A percentile compares a stretch with the other conserved stretches of the same genome.
Conservation (phyloP, 2,888 invertebrate species). For the Allacma fusca region DNA sequence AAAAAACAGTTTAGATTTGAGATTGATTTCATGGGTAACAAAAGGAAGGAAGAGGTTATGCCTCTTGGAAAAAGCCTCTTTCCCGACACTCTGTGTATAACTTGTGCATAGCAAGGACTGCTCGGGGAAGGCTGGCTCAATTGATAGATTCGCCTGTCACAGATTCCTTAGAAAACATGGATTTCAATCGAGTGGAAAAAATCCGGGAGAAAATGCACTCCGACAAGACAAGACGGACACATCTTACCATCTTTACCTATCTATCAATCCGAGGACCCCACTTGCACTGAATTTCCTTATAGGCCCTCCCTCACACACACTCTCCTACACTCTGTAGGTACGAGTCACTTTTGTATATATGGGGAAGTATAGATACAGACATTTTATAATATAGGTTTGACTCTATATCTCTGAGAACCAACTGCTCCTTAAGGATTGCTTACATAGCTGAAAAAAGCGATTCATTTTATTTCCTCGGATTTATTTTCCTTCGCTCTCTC, state of each 20-base stretch:
- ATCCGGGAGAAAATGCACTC: slow-evolving; percentile 55
- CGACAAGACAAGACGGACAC: slow-evolving; percentile 52
- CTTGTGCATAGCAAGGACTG: too few relatives aligned
- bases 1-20: too few relatives aligned
- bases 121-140: slow-evolving; percentile 26
- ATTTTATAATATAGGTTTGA: too few relatives aligned
- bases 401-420: not conserved
- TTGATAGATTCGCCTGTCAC: slow-evolving; percentile 59
- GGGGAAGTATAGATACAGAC: too few relatives aligned
- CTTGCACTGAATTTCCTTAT: not conserved
- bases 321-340: not conserved
- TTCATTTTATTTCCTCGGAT: slow-evolving; percentile 16
- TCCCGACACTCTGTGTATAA: too few relatives aligned
- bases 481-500: slow-evolving; percentile 1
- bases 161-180: slow-evolving; percentile 57
- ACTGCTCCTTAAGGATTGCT: slow-evolving; percentile 16
- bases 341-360: too few relatives aligned
- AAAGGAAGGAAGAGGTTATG: too few relatives aligned
- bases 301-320: not conserved
- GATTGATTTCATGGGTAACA: too few relatives aligned
- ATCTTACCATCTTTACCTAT: slow-evolving; percentile 16
- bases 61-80: too few relatives aligned
- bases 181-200: slow-evolving; percentile 59
- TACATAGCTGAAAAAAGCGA: slow-evolving; percentile 5
- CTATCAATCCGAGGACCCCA: slow-evolving; percentile 10